Conservation (phyloP, 2,888 invertebrate species). For the Germaria angustata region DNA sequence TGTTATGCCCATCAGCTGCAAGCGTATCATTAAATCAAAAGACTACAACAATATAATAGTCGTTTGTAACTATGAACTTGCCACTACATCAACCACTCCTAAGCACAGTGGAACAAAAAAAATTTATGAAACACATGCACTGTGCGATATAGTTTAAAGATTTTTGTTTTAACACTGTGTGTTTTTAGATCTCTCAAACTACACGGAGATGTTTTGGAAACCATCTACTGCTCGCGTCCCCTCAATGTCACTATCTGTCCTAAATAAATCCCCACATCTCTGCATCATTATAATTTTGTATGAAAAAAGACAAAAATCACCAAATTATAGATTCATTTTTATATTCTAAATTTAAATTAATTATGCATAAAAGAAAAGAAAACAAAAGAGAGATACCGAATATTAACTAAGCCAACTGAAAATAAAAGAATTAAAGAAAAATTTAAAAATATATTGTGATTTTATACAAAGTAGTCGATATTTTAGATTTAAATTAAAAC, state of each 20-base stretch:
- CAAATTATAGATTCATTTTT: slow-evolving; percentile 53
- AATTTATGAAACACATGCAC: background rate
- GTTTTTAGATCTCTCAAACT: slow-evolving; percentile 39
- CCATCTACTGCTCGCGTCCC: slow-evolving; percentile 28
- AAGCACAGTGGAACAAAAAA: slow-evolving; percentile 21
- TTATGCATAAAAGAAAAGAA: slow-evolving; percentile 32
- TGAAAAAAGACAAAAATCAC: slow-evolving; percentile 16
- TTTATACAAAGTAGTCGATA: slow-evolving; percentile 71
- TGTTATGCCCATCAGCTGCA: slow-evolving; percentile 55
- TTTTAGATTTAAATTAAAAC: slow-evolving; percentile 64
- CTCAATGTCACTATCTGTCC: slow-evolving; percentile 35
- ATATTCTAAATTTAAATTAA: slow-evolving; percentile 58
- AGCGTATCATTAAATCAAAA: slow-evolving; percentile 43
- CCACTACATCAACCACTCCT: background rate
- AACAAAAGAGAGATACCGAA: slow-evolving; percentile 22
- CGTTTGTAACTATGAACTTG: background rate
- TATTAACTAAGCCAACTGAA: slow-evolving; percentile 35
- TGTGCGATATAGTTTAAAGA: background rate
- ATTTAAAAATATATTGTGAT: slow-evolving; percentile 68
- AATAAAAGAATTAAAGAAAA: slow-evolving; percentile 45
- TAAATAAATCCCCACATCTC: slow-evolving; percentile 48
- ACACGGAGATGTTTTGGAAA: slow-evolving; percentile 39
- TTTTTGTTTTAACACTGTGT: slow-evolving; percentile 18
- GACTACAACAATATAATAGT: background rate
- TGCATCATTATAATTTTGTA: slow-evolving; percentile 28